A percentile compares a stretch with the other conserved stretches of the same genome.
Conservation (phyloP, 2,888 invertebrate genomes). For the Tenthredo amoena region DNA sequence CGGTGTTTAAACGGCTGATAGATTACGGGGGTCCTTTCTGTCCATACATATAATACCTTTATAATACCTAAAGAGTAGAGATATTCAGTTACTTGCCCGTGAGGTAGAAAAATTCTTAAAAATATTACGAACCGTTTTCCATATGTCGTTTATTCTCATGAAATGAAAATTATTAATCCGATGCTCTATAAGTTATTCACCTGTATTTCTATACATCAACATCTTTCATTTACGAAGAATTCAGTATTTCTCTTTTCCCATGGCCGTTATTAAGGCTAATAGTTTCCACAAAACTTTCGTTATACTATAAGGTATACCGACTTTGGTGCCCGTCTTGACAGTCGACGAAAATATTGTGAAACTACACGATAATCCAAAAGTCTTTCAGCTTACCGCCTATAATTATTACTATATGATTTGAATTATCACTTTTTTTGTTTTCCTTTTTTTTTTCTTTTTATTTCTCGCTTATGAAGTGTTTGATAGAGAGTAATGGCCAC, state of each 20-base stretch:
- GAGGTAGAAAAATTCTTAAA: neutral
- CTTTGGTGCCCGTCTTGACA: neutral
- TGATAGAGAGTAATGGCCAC: neutral
- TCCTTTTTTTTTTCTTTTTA: too few relatives aligned
- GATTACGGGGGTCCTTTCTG: constrained; percentile 17
- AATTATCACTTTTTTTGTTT: neutral
- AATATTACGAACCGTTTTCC: neutral
- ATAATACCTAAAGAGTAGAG: neutral
- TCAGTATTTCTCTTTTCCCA: constrained; percentile 7
- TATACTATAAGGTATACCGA: neutral
- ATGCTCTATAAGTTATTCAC: constrained; percentile 6
- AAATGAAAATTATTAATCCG: constrained; percentile 25
- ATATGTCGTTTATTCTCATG: neutral
- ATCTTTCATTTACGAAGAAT: neutral
- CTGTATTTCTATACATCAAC: neutral
- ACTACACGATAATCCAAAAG: neutral
- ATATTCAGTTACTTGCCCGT: neutral
- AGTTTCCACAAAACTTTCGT: constrained; percentile 27
- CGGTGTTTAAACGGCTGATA: constrained; percentile 34
- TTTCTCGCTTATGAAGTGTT: neutral
- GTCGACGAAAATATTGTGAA: neutral
- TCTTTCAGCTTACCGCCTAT: neutral
- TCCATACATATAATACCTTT: neutral
- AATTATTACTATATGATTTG: neutral
- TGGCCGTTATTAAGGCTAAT: constrained; percentile 26